phyloP scores from a whole-genome alignment of 2,888 invertebrate species.

The Panzeria rudis region DNA sequence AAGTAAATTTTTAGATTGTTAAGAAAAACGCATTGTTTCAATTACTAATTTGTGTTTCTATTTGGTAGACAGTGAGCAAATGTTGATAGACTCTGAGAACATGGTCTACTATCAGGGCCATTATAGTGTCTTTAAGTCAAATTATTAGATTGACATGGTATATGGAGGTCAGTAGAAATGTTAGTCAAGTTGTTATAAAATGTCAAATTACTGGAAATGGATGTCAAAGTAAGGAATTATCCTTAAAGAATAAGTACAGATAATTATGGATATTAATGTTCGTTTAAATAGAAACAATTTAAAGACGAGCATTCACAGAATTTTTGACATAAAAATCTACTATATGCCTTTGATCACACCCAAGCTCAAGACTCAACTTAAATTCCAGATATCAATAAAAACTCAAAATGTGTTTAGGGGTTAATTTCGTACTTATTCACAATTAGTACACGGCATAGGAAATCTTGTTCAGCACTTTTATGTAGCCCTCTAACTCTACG shows the following conservation, averaged over 20 bases:
- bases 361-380: too few species aligned
- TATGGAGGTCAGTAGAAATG: conserved; percentile 43
- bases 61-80: neutral
- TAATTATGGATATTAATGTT: neutral
- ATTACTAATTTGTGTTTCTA: conserved; percentile 14
- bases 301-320: too few species aligned
- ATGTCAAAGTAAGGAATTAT: conserved; percentile 9
- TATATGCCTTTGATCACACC: too few species aligned
- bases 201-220: conserved; percentile 27
- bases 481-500: too few species aligned
- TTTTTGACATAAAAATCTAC: too few species aligned
- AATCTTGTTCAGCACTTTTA: too few species aligned
- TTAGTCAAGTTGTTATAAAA: conserved; percentile 11
- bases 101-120: neutral
- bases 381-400: too few species aligned
- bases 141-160: conserved; percentile 47
- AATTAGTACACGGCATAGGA: too few species aligned
- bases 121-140: conserved; percentile 53
- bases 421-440: too few species aligned
- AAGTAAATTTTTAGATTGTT: conserved; percentile 21
- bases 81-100: conserved; percentile 30
- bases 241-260: neutral
- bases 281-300: neutral
- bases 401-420: too few species aligned
- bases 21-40: conserved; percentile 48